phyloP scores from a whole-genome alignment of 2,113 vertebrate species.

The Rhadina sibilatrix region DNA sequence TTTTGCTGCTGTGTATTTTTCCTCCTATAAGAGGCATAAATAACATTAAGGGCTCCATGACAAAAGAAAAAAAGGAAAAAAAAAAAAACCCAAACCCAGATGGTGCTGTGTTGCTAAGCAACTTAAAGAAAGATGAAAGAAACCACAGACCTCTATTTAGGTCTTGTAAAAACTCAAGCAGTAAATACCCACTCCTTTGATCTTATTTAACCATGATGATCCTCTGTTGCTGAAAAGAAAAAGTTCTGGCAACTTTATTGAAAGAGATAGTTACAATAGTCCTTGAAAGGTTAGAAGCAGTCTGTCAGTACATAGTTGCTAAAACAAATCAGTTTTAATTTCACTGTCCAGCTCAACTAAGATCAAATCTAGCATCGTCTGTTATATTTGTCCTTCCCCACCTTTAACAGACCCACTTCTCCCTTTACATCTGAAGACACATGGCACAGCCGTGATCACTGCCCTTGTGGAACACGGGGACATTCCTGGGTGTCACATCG shows the following conservation, averaged over 20 bases:
- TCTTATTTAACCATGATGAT: conserved; percentile 20
- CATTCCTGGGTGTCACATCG: rapidly evolving
- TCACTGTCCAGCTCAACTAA: background rate
- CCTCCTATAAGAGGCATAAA: background rate
- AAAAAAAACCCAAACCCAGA: background rate
- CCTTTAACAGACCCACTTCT: background rate
- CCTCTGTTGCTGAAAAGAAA: background rate
- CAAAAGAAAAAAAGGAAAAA: background rate
- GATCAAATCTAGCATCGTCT: background rate
- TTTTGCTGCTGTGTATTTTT: background rate
- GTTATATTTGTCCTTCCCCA: background rate
- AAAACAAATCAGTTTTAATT: background rate
- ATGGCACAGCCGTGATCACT: background rate
- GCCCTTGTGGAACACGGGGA: background rate
- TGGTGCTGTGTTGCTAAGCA: conserved; percentile 43
- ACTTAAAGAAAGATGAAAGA: conserved; percentile 57
- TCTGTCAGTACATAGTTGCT: background rate
- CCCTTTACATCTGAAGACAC: background rate
- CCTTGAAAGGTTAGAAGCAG: background rate
- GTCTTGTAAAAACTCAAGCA: background rate
- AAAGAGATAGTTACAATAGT: background rate
- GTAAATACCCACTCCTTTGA: conserved; percentile 49
- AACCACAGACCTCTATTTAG: conserved; percentile 19
- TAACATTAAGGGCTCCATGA: background rate
- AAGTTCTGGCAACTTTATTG: background rate